Evolutionary conservation across 1,140 invertebrate genomes (phyloP), one percentile per base, ranked within the genome.

Genomic region (Chironomus tepperi): DNA sequence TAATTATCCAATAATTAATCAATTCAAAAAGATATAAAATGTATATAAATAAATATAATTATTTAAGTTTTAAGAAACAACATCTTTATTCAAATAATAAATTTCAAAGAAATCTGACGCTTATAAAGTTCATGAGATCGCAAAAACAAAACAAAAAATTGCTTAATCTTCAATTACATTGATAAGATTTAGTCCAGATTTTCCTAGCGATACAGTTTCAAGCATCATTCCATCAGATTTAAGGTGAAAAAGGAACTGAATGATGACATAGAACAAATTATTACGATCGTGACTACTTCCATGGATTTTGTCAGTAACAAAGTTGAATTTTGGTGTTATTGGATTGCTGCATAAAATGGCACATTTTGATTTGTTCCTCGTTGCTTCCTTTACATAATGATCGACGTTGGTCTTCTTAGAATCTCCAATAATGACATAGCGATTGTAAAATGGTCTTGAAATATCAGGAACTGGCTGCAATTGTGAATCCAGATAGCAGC

Each of bases 401-500:
- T 82, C 81, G 76, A 88, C 82, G 73, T 85, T 79, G 77, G 81
- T 83, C 57, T 79, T 79, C 43, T 82, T 82, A 57, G 81, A 80
- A 67, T 80, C 79, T 43, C 80, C 78, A 1, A 74, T 77, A 0
- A 82, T 74, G 0, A 82, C 81, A 77, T 82, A 82, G 64, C 84
- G 83, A 0, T 85, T 85, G n/a, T 88, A 87, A 80, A 95, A 95
- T 3, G 92, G 87, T 76, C 90, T 87, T 7, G 91, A 90, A 78
- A 84, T 83, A 83, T 89, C 90, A 0, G 91, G 88, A 67, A 93
- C 85, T 5, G 90, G 89, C 78, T 92, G 89, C 7, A 95, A 81
- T 80, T 93, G 88, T 3, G 89, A 89, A 79, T 95, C 93, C 83
- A 95, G 84, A 79, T 95, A 95, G 3, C 89, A 89, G 73, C 90